Evolutionary conservation across 2,113 vertebrate species (phyloP), one percentile per base, ranked within the genome.

Genomic region (Platycercus adscitus): DNA sequence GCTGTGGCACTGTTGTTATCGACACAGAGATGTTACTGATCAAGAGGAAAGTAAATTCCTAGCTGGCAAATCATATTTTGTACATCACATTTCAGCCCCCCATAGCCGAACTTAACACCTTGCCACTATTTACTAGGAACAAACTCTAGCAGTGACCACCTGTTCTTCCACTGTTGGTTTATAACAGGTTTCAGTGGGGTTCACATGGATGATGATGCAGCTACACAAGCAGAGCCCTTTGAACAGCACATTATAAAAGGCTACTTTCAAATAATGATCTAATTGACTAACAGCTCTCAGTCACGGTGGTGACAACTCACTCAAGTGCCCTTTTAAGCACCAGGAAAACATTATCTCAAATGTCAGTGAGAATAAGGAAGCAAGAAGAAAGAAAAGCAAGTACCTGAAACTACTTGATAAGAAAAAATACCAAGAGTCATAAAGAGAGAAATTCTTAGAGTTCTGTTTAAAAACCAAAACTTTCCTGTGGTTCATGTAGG

Each of bases 161-260:
- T 16, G 11, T 12, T 63, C 20, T 66, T 46, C 69, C 28, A 10
- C 2, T 50, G 39, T 5, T 70, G 10, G 49, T 58, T 80, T 53
- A 4, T 10, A 52, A 2, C 35, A 17, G 17, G 17, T 56, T 52
- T 86, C 78, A 83, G 20, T 3, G 18, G 0, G 1, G n/a, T 33
- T 41, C 65, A 29, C 49, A 2, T 4, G 29, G 33, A 18, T 29
- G 55, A 33, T 7, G 0, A 6, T 25, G 41, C 23, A n/a, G 41
- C 56, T 50, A 41, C 43, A 78, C 46, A 41, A 63, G 37, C 86
- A 39, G 58, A 78, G 71, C 18, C 50, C 12, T 39, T 43, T 26
- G 14, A 7, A 10, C 10, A 39, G 26, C 6, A 12, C 23, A 8
- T 31, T 50, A 60, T 13, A 3, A 75, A 64, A 76, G n/a, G 71